Conservation (phyloP, 2,113 vertebrate species). For the Pseudonaja textilis region DNA sequence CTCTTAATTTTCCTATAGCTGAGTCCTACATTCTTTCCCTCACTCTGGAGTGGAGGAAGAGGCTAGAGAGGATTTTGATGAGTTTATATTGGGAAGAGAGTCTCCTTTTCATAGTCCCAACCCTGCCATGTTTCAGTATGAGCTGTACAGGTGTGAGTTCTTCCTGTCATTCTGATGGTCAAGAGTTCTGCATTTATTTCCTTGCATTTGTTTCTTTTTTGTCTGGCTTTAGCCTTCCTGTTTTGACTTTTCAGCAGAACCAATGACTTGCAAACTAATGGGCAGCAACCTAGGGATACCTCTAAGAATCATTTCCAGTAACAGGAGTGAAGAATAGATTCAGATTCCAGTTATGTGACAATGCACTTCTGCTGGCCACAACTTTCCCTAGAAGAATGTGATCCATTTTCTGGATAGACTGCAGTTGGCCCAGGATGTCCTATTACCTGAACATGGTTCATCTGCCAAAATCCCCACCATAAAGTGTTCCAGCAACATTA, state of each 20-base stretch:
- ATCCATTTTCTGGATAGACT: neutral
- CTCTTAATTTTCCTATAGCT: neutral
- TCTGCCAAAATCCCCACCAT: neutral
- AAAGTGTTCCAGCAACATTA: neutral
- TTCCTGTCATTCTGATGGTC: neutral
- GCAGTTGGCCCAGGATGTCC: neutral
- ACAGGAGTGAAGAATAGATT: neutral
- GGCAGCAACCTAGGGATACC: neutral
- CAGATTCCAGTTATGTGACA: neutral
- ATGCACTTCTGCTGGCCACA: neutral
- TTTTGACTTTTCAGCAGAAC: neutral
- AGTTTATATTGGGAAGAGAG: neutral
- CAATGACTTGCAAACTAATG: neutral
- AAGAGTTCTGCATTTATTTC: neutral
- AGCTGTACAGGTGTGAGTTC: neutral
- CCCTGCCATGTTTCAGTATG: neutral
- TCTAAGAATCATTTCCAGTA: neutral
- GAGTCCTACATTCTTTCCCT: neutral
- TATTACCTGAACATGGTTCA: neutral
- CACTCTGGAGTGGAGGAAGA: neutral
- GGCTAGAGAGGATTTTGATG: neutral
- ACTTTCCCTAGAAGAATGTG: neutral
- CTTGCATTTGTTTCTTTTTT: neutral
- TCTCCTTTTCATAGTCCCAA: neutral
- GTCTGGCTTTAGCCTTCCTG: neutral